These are phyloP conservation scores for Cynocephalus volans DNA, from an alignment of 2,113 vertebrate genomes.

Conservation along the genomic window DNA sequence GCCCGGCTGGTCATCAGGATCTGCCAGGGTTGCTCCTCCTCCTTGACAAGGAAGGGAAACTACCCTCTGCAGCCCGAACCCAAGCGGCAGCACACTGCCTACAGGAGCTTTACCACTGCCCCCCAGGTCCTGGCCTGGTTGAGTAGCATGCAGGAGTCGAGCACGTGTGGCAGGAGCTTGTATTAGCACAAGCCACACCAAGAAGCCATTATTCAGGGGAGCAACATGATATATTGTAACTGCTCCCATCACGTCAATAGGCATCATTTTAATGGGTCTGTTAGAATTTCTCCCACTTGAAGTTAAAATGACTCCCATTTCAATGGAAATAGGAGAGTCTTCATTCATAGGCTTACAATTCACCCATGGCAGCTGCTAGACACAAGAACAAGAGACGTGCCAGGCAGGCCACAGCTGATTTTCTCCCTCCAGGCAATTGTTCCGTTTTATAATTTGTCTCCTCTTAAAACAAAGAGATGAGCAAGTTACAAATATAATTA, in stretches of 20 bases:
- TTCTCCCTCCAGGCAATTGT: background rate
- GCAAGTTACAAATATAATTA: constrained; percentile 69
- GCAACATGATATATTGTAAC: constrained; percentile 65
- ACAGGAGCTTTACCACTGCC: background rate
- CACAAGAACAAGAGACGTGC: background rate
- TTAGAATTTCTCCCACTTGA: constrained; percentile 60
- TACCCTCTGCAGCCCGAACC: background rate
- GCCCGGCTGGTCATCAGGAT: background rate
- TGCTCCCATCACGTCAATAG: constrained; percentile 54
- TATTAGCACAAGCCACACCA: background rate
- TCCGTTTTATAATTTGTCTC: constrained; percentile 11
- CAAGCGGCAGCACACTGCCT: accelerated
- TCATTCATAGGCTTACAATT: background rate
- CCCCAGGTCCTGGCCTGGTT: background rate
- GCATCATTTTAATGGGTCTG: background rate
- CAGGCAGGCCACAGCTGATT: background rate
- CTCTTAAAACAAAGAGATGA: constrained; percentile 64
- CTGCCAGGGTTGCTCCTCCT: background rate
- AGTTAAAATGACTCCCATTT: constrained; percentile 55
- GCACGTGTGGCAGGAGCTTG: background rate
- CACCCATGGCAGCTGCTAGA: constrained; percentile 36
- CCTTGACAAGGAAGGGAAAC: background rate
- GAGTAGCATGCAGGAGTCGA: constrained; percentile 59
- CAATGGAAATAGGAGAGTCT: constrained; percentile 43
- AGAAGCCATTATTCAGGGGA: constrained; percentile 64